These are phyloP conservation scores for Eucera pruinosa DNA, from an alignment of 2,888 invertebrate genomes.

Conservation along the genomic window DNA sequence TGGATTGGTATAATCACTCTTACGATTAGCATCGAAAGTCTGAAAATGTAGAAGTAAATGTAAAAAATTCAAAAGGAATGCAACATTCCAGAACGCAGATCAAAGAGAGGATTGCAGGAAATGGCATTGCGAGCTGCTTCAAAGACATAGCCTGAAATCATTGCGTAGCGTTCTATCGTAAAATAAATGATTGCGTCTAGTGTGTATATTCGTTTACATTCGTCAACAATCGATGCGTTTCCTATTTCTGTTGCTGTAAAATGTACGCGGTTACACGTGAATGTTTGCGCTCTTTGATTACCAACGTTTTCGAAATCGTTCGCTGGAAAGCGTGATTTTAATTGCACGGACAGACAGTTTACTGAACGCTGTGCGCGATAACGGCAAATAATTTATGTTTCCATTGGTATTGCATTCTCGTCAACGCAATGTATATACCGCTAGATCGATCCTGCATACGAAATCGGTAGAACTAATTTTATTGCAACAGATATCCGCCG, in stretches of 20 bases:
- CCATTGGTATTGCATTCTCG: too few relatives aligned
- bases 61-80: too few relatives aligned
- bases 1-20: too few relatives aligned
- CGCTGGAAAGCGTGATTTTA: background rate
- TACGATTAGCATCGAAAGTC: too few relatives aligned
- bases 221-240: background rate
- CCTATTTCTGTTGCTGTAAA: background rate
- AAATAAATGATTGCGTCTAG: conserved; percentile 1
- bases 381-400: conserved; percentile 14
- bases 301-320: background rate
- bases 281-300: background rate
- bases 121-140: background rate
- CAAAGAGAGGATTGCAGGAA: too few relatives aligned
- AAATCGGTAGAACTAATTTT: background rate
- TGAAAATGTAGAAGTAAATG: too few relatives aligned
- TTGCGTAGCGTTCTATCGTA: background rate
- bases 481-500: background rate
- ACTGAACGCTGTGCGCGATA: background rate
- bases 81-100: too few relatives aligned
- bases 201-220: background rate
- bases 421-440: too few relatives aligned
- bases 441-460: background rate
- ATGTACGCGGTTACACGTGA: background rate
- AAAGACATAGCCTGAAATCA: too few relatives aligned
- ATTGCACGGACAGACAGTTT: background rate